These are phyloP conservation scores for Patiria miniata DNA, from an alignment of 35 echinoderm and acorn worm species.

Conservation along the genomic window DNA sequence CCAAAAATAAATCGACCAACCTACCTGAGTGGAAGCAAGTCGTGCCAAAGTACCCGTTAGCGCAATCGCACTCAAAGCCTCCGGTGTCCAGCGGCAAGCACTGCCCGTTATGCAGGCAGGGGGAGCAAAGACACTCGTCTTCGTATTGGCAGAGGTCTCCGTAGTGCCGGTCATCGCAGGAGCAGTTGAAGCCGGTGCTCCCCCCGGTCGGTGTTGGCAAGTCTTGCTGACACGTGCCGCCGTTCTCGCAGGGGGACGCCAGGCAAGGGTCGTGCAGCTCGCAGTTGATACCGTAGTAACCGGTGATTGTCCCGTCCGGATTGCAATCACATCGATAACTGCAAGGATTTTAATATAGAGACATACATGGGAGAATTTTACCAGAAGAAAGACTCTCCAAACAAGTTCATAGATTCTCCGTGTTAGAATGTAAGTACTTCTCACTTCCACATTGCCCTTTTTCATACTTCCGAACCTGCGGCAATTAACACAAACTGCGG, in stretches of 20 bases:
- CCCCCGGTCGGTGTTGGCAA: background rate
- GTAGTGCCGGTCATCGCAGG: background rate
- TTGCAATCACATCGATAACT: slow-evolving; percentile 36
- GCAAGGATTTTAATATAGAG: background rate
- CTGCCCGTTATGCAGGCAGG: background rate
- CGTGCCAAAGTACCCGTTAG: background rate
- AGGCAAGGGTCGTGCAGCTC: slow-evolving; percentile 32
- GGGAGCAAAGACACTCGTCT: background rate
- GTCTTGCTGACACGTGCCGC: background rate
- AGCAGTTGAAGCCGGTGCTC: background rate
- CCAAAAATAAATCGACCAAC: background rate
- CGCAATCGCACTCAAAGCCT: background rate
- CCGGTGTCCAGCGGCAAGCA: background rate
- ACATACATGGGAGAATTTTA: too few species aligned
- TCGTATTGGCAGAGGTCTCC: background rate
- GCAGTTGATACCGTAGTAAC: slow-evolving; percentile 36
- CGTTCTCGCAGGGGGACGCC: slow-evolving; percentile 13
- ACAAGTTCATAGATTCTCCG: too few species aligned
- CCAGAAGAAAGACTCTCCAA: too few species aligned
- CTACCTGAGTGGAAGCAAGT: background rate
- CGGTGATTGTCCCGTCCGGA: slow-evolving; percentile 15
- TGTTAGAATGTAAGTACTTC: too few species aligned
- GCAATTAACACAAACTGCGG: too few species aligned
- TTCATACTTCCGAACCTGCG: too few species aligned
- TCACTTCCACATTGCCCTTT: too few species aligned